phyloP scores from a whole-genome alignment of 2,113 vertebrate genomes.

The Upupa epops region DNA sequence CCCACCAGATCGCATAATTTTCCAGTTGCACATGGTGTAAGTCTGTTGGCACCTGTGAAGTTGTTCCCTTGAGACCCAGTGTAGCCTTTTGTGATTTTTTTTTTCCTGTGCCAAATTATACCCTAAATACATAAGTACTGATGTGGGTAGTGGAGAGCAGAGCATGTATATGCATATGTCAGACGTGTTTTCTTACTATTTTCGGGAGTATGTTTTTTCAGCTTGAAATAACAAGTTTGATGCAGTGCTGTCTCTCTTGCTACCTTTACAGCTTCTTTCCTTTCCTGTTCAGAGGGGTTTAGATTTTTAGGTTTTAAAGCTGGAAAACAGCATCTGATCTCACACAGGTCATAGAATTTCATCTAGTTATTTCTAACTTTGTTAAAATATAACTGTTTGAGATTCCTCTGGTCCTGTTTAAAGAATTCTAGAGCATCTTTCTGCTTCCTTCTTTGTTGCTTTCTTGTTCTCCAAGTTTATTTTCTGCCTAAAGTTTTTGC shows the following conservation, averaged over 20 bases:
- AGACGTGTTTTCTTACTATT: constrained; percentile 36
- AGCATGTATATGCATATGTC: constrained; percentile 16
- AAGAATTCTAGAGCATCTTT: neutral
- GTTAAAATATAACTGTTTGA: neutral
- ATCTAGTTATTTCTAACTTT: neutral
- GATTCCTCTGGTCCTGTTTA: neutral
- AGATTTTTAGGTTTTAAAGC: neutral
- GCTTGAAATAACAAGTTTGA: constrained; percentile 40
- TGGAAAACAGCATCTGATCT: neutral
- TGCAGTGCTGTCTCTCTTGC: neutral
- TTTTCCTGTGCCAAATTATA: neutral
- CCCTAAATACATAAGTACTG: neutral
- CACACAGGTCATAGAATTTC: neutral
- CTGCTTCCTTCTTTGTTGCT: neutral
- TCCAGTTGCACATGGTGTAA: neutral
- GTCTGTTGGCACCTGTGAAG: neutral
- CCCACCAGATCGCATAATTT: neutral
- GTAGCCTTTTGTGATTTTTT: neutral
- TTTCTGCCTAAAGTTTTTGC: neutral
- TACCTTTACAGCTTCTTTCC: neutral
- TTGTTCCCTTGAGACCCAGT: neutral
- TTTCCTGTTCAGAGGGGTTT: neutral
- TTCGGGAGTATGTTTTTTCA: constrained; percentile 18
- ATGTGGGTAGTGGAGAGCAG: constrained; percentile 8
- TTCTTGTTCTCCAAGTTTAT: neutral